A percentile compares a stretch with the other conserved stretches of the same genome.
Conservation (phyloP, 2,888 invertebrate genomes). For the Nomada lathburiana region DNA sequence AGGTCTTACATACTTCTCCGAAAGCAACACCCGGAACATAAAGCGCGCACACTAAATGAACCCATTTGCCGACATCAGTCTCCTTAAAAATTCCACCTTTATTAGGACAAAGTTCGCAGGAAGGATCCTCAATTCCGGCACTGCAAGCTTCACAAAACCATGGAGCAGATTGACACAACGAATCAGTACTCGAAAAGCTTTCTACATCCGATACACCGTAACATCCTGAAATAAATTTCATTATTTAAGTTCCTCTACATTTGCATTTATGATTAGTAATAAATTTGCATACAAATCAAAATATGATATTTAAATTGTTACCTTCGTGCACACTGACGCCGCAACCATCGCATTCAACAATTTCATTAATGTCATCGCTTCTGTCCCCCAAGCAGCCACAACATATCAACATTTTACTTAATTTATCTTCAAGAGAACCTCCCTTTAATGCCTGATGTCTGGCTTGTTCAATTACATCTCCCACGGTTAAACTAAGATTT, state of each 20-base stretch:
- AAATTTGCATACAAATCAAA: not conserved
- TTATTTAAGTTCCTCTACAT: too few species aligned
- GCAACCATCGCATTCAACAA: conserved; percentile 98
- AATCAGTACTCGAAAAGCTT: conserved; percentile 96
- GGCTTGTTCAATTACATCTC: conserved; percentile 86
- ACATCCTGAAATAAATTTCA: conserved; percentile 87
- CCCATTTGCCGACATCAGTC: conserved; percentile 99
- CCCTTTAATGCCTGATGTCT: conserved; percentile 84
- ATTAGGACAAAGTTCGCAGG: conserved; percentile 98
- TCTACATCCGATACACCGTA: conserved; percentile 97
- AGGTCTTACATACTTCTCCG: conserved; percentile 89
- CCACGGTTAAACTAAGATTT: conserved; percentile 83
- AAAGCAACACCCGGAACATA: conserved; percentile 99
- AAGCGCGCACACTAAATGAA: conserved; percentile 98
- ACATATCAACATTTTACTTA: conserved; percentile 92
- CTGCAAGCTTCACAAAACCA: conserved; percentile 99
- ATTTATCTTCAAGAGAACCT: conserved; percentile 83
- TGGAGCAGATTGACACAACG: conserved; percentile 97
- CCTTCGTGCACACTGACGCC: conserved; percentile 98
- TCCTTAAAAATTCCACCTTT: conserved; percentile 96
- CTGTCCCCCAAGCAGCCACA: conserved; percentile 96
- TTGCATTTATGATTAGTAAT: not conserved
- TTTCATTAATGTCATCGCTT: conserved; percentile 97
- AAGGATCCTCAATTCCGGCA: conserved; percentile 94
- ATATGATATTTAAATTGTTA: conserved; percentile 75